Evolutionary conservation across 2,113 vertebrate species (phyloP).

Genomic region (Gopherus evgoodei): DNA sequence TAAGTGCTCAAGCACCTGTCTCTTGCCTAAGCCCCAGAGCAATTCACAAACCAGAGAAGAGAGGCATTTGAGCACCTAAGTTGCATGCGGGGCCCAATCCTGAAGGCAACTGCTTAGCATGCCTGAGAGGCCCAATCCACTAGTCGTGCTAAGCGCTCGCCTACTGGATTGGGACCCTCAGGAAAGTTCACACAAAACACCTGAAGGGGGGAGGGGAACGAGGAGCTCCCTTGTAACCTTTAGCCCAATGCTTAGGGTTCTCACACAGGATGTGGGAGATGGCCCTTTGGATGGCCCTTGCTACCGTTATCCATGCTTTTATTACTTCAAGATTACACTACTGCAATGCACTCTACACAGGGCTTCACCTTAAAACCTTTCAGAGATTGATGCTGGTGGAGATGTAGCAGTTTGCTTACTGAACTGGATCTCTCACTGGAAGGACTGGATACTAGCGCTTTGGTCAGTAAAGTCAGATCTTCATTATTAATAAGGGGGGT

Average conservation of each 20-base stretch:
- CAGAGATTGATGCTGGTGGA: background rate
- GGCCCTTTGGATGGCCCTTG: background rate
- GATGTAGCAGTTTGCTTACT: background rate
- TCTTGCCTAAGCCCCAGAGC: background rate
- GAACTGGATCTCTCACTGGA: background rate
- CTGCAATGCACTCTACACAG: background rate
- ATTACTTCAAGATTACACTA: background rate
- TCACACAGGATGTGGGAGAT: background rate
- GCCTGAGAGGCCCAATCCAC: background rate
- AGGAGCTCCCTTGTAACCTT: background rate
- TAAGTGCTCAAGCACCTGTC: background rate
- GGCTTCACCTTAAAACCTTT: background rate
- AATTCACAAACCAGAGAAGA: background rate
- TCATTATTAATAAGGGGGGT: too few relatives aligned
- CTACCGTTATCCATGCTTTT: background rate
- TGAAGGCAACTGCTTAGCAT: background rate
- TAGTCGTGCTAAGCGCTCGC: background rate
- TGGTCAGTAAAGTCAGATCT: background rate
- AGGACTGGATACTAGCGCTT: background rate
- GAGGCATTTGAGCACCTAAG: background rate
- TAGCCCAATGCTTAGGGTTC: background rate
- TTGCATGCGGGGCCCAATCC: background rate
- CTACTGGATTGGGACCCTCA: background rate
- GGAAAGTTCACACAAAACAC: too few relatives aligned
- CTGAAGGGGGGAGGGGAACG: too few relatives aligned